Base-by-base conservation (phyloP, 2,888 invertebrate species). In the Pyrrhia umbra region DNA sequence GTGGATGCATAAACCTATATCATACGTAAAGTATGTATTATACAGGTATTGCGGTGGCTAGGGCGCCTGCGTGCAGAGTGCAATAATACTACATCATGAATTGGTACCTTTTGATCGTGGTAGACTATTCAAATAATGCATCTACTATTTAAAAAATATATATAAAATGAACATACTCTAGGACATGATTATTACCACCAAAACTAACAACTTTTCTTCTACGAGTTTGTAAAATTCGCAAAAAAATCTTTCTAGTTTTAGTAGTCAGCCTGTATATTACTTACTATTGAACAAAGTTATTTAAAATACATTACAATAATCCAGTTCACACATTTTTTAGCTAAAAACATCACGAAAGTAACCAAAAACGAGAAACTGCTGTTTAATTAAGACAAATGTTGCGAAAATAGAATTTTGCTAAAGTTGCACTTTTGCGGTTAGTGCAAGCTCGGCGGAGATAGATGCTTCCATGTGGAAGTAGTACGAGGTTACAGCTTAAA, bases 301-400 rank as follows among this genome's bases (percentile, higher is more conserved):
- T n/a, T n/a, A n/a, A n/a, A n/a, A n/a, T n/a, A n/a, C n/a, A n/a
- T n/a, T n/a, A n/a, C n/a, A n/a, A n/a, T n/a, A n/a, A n/a, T n/a
- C n/a, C n/a, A n/a, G n/a, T n/a, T n/a, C n/a, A n/a, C n/a, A n/a
- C n/a, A n/a, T n/a, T n/a, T n/a, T n/a, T n/a, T n/a, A n/a, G n/a
- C n/a, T 10, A 13, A 34, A 34, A 34, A 34, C 13, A n/a, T 34
- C 1, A n/a, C n/a, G n/a, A 34, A 34, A 34, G n/a, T 34, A 34
- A 30, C 13, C 2, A 30, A 34, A 34, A 34, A 13, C 34, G n/a
- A 18, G 13, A 56, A 59, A 75, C 56, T 51, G 70, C 50, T 69
- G n/a, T 80, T 66, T 74, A 80, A 82, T 80, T 69, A 77, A 74
- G 72, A 79, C 65, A 73, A 75, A 80, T 69, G 72, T 70, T 46